Percentiles rank a stretch among this genome's conserved stretches.
These are phyloP conservation scores for Perccottus glenii DNA, from an alignment of 2,113 vertebrate species.

Conservation along the genomic window DNA sequence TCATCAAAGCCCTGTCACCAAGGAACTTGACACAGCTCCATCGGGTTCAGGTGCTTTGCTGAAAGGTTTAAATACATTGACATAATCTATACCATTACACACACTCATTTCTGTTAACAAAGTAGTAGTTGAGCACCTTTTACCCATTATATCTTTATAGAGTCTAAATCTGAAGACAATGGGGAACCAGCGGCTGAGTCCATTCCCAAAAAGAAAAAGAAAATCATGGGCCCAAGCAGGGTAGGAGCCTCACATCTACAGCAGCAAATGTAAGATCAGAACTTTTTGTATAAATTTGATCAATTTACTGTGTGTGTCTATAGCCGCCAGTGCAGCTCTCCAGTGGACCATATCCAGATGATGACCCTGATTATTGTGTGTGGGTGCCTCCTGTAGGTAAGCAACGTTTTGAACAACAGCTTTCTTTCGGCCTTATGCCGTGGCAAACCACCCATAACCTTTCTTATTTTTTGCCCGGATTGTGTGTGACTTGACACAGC, in stretches of 20 bases:
- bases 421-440: no score
- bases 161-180: slow-evolving; percentile 34
- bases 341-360: slow-evolving; percentile 85
- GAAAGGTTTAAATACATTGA: background rate
- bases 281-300: background rate
- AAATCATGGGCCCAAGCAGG: slow-evolving; percentile 75
- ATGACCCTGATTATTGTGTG: slow-evolving; percentile 95
- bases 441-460: no score
- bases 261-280: background rate
- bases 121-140: background rate
- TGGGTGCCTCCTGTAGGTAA: slow-evolving; percentile 96
- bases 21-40: background rate
- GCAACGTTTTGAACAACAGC: background rate
- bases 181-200: slow-evolving; percentile 20
- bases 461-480: no score
- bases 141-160: background rate
- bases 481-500: background rate
- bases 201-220: slow-evolving; percentile 78
- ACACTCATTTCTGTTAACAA: background rate
- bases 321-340: slow-evolving; percentile 81
- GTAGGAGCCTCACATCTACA: slow-evolving; percentile 69
- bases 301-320: slow-evolving; percentile 9
- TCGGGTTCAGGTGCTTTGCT: slow-evolving; percentile 36
- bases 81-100: no score
- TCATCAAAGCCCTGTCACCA: background rate